Evolutionary conservation across 2,888 invertebrate species (phyloP), one percentile per base, ranked within the genome.

Genomic region (Cylloceria caligata): DNA sequence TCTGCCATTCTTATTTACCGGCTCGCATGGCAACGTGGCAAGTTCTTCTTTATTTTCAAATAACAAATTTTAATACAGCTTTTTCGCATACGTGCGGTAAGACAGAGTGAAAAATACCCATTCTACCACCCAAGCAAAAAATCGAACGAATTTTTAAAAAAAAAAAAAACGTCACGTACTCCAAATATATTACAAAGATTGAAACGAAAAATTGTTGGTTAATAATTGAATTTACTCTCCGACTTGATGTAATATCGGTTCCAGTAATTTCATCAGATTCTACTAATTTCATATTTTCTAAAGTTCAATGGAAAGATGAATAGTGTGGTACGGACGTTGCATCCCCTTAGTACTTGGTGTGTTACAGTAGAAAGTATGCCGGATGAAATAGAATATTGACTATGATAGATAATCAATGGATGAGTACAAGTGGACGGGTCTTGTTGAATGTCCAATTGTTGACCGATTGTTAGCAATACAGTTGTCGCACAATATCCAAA

Each of bases 1-100:
- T 87, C 80, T 84, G 84, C 86, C 86, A 83, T 87, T 86, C 85
- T 88, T 86, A 82, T 78, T 81, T 71, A 78, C 62, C 74, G 74
- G 55, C 62, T 69, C 68, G 64, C 69, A 55, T 64, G 34, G 7
- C 7, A n/a, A 27, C 27, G 9, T 11, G 55, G 9, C 52, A 49
- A 49, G 16, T 47, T 19, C 6, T 6, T 47, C 4, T n/a, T 3
- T 47, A n/a, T 16, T 16, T 16, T 5, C 19, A 16, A n/a, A n/a
- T n/a, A n/a, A n/a, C n/a, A n/a, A n/a, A n/a, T n/a, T n/a, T n/a
- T n/a, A n/a, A n/a, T n/a, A n/a, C n/a, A n/a, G n/a, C n/a, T n/a
- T n/a, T n/a, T n/a, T n/a, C n/a, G n/a, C n/a, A n/a, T n/a, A n/a
- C n/a, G n/a, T n/a, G n/a, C n/a, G n/a, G n/a, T n/a, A n/a, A n/a